phyloP scores from a whole-genome alignment of 2,888 invertebrate species.

The Trissolcus brochymenae region DNA sequence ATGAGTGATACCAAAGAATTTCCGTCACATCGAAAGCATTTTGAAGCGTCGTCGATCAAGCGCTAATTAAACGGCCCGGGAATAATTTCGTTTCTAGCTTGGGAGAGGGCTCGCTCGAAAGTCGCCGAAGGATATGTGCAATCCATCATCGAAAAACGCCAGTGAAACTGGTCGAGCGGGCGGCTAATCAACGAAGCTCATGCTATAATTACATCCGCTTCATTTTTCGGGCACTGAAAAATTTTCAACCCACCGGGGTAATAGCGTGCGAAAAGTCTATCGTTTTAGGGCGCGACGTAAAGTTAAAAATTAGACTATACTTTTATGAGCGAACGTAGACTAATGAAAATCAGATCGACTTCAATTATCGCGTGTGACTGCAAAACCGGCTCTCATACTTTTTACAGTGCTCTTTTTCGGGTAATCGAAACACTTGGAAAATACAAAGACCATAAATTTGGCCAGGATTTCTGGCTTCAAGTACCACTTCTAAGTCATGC shows the following conservation, averaged over 20 bases:
- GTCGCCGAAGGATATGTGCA: constrained; percentile 66
- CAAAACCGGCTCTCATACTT: constrained; percentile 11
- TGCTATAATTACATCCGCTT: constrained; percentile 65
- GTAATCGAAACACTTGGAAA: constrained; percentile 33
- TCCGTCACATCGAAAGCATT: constrained; percentile 43
- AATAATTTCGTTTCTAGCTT: constrained; percentile 51
- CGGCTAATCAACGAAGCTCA: constrained; percentile 66
- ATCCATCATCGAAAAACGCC: constrained; percentile 72
- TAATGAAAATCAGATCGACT: constrained; percentile 33
- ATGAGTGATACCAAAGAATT: constrained; percentile 45
- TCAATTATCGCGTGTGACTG: constrained; percentile 17
- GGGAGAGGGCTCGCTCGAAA: constrained; percentile 63
- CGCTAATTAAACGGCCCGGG: constrained; percentile 57
- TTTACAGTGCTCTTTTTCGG: constrained; percentile 26
- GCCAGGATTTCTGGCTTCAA: constrained; percentile 19
- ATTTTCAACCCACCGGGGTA: constrained; percentile 10
- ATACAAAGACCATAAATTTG: constrained; percentile 38
- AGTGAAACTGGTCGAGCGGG: constrained; percentile 64
- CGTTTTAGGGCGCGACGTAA: constrained; percentile 2
- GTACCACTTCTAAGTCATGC: constrained; percentile 10
- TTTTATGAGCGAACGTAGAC: background rate
- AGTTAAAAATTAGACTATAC: background rate
- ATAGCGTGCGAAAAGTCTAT: constrained; percentile 25
- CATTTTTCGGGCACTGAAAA: constrained; percentile 41
- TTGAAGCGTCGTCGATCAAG: constrained; percentile 56